These are phyloP conservation scores for Aphis craccivora DNA, from an alignment of 1,140 invertebrate genomes.

Conservation along the genomic window DNA sequence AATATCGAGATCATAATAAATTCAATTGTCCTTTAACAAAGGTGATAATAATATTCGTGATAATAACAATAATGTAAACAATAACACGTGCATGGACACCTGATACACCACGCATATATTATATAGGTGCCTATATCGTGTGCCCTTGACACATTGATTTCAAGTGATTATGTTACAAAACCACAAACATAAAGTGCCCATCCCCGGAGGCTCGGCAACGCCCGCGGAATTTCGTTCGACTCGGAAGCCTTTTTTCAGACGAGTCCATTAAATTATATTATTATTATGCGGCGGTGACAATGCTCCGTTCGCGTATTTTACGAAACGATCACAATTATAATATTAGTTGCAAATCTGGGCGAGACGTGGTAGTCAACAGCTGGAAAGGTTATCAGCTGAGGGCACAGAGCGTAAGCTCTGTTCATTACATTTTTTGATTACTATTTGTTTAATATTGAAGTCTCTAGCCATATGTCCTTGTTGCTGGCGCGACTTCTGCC, in stretches of 20 bases:
- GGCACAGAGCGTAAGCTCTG: background rate
- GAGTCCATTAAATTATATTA: background rate
- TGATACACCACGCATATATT: background rate
- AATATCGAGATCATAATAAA: background rate
- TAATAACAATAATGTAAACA: slow-evolving; percentile 29
- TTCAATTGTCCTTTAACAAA: background rate
- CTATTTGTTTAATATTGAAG: background rate
- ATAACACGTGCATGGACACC: slow-evolving; percentile 21
- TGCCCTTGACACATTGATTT: slow-evolving; percentile 34
- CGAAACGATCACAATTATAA: background rate
- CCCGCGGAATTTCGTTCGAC: background rate
- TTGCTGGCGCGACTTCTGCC: background rate
- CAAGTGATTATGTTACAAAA: background rate
- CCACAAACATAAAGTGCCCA: background rate
- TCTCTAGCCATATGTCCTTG: background rate
- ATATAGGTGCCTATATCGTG: no score
- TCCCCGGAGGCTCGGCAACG: slow-evolving; percentile 11
- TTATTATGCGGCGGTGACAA: background rate
- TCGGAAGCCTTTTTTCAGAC: slow-evolving; percentile 14
- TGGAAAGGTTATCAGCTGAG: background rate
- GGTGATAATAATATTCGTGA: background rate
- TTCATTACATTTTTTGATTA: background rate
- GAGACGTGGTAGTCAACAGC: background rate
- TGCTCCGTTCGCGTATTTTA: background rate
- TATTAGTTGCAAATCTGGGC: background rate